Evolutionary conservation across 2,888 invertebrate species (phyloP), one percentile per base, ranked within the genome.

Genomic region (Tachina fera): DNA sequence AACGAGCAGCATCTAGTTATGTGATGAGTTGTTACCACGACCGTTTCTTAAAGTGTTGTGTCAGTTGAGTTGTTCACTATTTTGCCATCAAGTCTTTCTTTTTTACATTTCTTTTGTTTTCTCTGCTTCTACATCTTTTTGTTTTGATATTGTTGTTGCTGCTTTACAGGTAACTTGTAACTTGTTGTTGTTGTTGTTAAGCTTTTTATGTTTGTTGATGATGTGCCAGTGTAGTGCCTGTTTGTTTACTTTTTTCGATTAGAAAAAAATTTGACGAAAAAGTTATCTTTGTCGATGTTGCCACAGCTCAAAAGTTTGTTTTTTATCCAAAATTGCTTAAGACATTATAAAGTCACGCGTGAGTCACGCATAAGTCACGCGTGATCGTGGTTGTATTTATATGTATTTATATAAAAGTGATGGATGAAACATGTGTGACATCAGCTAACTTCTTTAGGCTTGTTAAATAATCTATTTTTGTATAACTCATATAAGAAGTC

Each of bases 31-130:
- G 83, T 76, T 75, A 71, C 61, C 82, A 83, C 85, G 82, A 71
- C 78, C 71, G 85, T 75, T 75, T 71, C 85, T 70, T 53, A 79
- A 86, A 71, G 53, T 83, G 79, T 86, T 86, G 78, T 86, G 85
- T 71, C 60, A 67, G 31, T 6, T 51, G 39, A 70, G 16, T 74
- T 51, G 82, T 22, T 86, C 60, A 75, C 70, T 65, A 71, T 68
- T 68, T 71, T 71, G 71, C 63, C 51, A 58, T 53, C 45, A 63
- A 80, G 82, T 79, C 79, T 82, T 81, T 78, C 65, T 72, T 80
- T 74, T n/a, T 58, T 22, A 0, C 45, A 22, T 84, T 65, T 65
- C 58, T 51, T 58, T 78, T 45, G 19, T 67, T 61, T 78, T 56
- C 22, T 61, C 68, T 76, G 41, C 2, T 45, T 67, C 58, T 74